A percentile compares a stretch with the other conserved stretches of the same genome.
Evolutionary conservation across 2,797 vertebrate species (phyloP).

Genomic region (Cossypha heuglini): DNA sequence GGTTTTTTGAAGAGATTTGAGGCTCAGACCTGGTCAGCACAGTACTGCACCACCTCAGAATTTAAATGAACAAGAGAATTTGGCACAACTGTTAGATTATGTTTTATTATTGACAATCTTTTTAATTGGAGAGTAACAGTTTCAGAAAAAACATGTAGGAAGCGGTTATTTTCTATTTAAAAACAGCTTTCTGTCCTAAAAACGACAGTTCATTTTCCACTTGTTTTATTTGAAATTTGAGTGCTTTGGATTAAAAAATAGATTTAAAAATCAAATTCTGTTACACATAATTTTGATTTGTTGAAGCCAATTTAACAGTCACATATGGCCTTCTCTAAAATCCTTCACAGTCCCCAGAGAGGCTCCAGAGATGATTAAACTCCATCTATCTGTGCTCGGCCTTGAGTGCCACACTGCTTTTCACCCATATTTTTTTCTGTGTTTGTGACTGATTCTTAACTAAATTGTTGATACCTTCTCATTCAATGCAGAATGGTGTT

Average conservation of each 20-base stretch:
- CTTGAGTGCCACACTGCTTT: not conserved
- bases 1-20: not conserved
- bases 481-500: not conserved
- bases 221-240: not conserved
- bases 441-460: not conserved
- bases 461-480: not conserved
- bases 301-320: not conserved
- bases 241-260: not conserved
- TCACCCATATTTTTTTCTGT: not conserved
- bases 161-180: not conserved
- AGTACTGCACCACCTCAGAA: not conserved
- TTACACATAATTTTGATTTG: not conserved
- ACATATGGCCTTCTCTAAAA: not conserved
- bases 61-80: not conserved
- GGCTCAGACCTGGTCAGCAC: not conserved
- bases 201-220: not conserved
- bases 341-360: not conserved
- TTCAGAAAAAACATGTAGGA: not conserved
- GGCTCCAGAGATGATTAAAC: not conserved
- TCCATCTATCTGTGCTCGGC: not conserved
- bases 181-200: not conserved
- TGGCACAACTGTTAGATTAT: not conserved
- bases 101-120: not conserved
- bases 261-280: not conserved
- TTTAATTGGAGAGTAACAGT: not conserved